These are phyloP conservation scores for Cerceris rybyensis DNA, from an alignment of 2,888 invertebrate species.

Conservation along the genomic window DNA sequence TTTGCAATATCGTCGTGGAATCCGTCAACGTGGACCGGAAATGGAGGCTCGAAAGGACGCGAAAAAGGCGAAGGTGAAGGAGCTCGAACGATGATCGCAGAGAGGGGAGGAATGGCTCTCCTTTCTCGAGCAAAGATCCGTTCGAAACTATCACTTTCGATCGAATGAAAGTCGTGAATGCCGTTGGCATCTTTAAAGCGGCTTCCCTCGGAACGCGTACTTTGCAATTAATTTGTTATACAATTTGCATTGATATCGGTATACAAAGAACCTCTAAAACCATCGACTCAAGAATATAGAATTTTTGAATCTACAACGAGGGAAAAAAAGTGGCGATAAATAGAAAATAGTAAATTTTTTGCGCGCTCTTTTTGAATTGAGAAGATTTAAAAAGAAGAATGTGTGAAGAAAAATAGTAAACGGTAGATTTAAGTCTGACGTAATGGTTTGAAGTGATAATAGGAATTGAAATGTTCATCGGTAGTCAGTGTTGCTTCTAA, in stretches of 20 bases:
- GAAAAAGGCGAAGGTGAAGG: constrained; percentile 54
- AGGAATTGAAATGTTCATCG: not conserved
- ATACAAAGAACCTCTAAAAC: not conserved
- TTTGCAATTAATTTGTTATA: constrained; percentile 18
- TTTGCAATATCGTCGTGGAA: not conserved
- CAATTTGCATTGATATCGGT: not conserved
- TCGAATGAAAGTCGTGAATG: constrained; percentile 79
- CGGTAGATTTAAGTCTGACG: too few species aligned
- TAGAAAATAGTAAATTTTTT: too few species aligned
- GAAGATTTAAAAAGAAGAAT: too few species aligned
- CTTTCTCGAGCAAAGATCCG: constrained; percentile 77
- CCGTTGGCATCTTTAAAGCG: constrained; percentile 52
- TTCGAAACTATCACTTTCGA: constrained; percentile 81
- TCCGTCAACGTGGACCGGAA: constrained; percentile 40
- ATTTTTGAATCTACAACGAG: too few species aligned
- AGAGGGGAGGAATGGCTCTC: constrained; percentile 71
- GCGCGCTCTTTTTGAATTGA: too few species aligned
- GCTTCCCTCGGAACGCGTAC: constrained; percentile 37
- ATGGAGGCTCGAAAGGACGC: constrained; percentile 45
- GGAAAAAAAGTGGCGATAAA: too few species aligned
- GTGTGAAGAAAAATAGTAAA: too few species aligned
- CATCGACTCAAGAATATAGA: too few species aligned
- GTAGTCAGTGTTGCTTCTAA: not conserved
- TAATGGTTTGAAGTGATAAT: too few species aligned
- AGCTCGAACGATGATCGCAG: constrained; percentile 21